Evolutionary conservation across 2,888 invertebrate genomes (phyloP), one percentile per base, ranked within the genome.

Genomic region (Platerodrilus igneus): DNA sequence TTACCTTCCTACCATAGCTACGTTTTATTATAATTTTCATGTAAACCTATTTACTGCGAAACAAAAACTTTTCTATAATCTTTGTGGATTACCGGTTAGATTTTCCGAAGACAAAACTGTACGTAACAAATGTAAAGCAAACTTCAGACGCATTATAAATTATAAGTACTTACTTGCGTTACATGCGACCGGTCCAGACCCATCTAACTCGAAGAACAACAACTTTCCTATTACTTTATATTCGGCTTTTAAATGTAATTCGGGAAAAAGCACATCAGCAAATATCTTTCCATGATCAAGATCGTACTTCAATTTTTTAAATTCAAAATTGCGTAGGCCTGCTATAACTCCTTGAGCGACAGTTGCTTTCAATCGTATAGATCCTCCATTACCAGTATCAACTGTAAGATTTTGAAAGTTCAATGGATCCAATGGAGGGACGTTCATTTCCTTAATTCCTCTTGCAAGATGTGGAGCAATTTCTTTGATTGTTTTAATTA

Each of bases 361-460:
- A 8, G 41, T 32, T 0, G 59, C 58, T 21, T 53, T 52, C 26
- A 62, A 53, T 34, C 59, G 57, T 2, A 60, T 23, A 2, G 56
- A 49, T 5, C 41, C 22, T 3, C 54, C 34, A 11, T 31, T 53
- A 18, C 57, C 56, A 33, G 59, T 58, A 34, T 56, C 49, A 21
- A 62, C 31, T 9, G 43, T 45, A 10, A 62, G 39, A 51, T 59
- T 35, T n/a, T 56, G 48, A 33, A 60, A 41, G 13, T 48, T 25
- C 33, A 62, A 46, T 14, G 64, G 64, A 3, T 66, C 64, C 9
- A 66, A 47, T 5, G 59, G 28, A 3, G 61, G 58, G 3, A 67
- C 31, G 28, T 55, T 54, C 47, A 68, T 45, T 41, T 62, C 62
- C 3, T 63, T 63, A 23, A 64, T 52, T 4, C 65, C 66, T 44